Percentiles rank a stretch among this genome's conserved stretches.
Evolutionary conservation across 2,113 vertebrate species (phyloP).

Genomic region (Macquaria australasica): DNA sequence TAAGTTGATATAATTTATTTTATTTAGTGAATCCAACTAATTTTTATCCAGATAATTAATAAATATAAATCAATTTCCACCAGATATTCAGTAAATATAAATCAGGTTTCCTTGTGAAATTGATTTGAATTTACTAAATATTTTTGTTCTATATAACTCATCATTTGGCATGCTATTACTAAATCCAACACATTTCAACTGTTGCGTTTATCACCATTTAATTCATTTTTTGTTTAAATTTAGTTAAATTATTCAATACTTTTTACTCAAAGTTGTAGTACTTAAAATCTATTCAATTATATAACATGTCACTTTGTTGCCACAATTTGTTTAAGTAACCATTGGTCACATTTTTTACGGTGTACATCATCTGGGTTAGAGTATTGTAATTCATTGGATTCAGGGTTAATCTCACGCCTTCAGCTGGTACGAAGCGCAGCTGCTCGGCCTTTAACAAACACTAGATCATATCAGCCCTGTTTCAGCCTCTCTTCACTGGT

Average conservation of each 20-base stretch:
- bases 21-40: too few species aligned
- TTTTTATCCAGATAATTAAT: too few species aligned
- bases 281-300: slow-evolving; percentile 35
- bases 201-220: not conserved
- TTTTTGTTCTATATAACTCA: not conserved
- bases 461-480: not conserved
- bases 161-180: not conserved
- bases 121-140: not conserved
- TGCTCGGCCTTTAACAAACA: not conserved
- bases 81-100: too few species aligned
- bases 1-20: too few species aligned
- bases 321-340: slow-evolving; percentile 24
- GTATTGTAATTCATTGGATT: not conserved
- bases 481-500: not conserved
- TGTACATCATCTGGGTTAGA: too few species aligned
- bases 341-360: slow-evolving; percentile 8
- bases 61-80: too few species aligned
- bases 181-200: not conserved
- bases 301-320: slow-evolving; percentile 45
- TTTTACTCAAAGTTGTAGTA: slow-evolving; percentile 5
- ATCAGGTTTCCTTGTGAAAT: not conserved
- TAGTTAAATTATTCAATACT: slow-evolving; percentile 13
- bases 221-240: slow-evolving; percentile 2
- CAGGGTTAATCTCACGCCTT: not conserved
- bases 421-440: not conserved